Evolutionary conservation across 2,888 invertebrate species (phyloP), one percentile per base, ranked within the genome.

Genomic region (Linnaemya vulpina): DNA sequence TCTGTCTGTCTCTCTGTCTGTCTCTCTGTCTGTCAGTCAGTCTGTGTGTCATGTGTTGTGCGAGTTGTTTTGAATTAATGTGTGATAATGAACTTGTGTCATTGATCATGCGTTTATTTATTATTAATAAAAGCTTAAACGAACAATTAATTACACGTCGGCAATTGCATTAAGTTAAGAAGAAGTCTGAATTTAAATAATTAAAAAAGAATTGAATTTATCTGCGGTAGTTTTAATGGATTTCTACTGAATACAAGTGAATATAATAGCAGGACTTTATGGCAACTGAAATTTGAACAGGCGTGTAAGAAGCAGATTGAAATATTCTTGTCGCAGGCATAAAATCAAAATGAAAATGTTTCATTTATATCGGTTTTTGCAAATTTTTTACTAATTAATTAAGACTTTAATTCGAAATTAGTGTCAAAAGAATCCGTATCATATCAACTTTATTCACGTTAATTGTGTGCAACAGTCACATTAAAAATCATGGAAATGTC

Each of bases 51-150:
- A 46, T 62, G 43, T 51, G 38, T 63, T 78, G 43, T 60, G 30
- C 30, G 51, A 78, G 25, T 53, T 51, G 20, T 60, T 62, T 8
- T 13, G 17, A 40, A 53, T 71, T 65, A 71, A 55, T 17, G 55
- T 49, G 62, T 65, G 82, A 74, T 82, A 82, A 85, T 85, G 81
- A 85, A 82, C 85, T 82, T 78, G 74, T 78, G 68, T 82, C 68
- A 85, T 75, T 78, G 82, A 58, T 78, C 62, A 77, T 55, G 76
- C 76, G 53, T 80, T 58, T 75, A 20, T 83, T 60, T 49, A 38
- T 49, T 46, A 53, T 17, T 11, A 49, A 30, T 20, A 73, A 73
- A 22, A 20, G 17, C 43, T 68, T 40, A 9, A 11, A 79, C 55
- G 15, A 17, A 63, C 17, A 38, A 35, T 51, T 25, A 38, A 38